Conservation (phyloP, 2,113 vertebrate genomes). For the Marmota flaviventris region DNA sequence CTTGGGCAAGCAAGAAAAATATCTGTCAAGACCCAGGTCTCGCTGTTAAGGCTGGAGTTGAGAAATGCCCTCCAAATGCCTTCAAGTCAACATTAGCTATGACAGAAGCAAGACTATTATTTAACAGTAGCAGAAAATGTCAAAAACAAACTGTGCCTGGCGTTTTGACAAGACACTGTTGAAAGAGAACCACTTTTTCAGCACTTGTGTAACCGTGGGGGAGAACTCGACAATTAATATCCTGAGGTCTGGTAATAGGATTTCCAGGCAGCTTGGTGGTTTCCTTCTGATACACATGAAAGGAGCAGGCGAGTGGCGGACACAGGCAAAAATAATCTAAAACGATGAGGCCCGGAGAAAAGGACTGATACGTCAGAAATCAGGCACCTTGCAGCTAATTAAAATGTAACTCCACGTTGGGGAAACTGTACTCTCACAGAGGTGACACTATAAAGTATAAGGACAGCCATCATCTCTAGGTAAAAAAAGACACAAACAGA, state of each 20-base stretch:
- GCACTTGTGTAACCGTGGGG: conserved; percentile 80
- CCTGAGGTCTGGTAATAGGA: conserved; percentile 69
- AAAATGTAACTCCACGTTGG: conserved; percentile 70
- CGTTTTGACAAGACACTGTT: conserved; percentile 85
- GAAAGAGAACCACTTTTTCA: conserved; percentile 84
- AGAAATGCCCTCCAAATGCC: conserved; percentile 87
- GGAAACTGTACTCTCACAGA: neutral
- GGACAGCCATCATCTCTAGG: conserved; percentile 33
- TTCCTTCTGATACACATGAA: conserved; percentile 69
- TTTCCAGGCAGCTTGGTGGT: conserved; percentile 72
- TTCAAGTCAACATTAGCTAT: conserved; percentile 89
- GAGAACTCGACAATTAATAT: conserved; percentile 85
- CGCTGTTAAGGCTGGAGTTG: conserved; percentile 83
- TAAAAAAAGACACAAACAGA: conserved; percentile 64
- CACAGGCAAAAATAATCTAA: conserved; percentile 21
- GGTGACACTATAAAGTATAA: conserved; percentile 62
- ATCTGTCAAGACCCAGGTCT: conserved; percentile 86
- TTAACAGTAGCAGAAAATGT: conserved; percentile 89
- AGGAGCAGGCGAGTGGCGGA: conserved; percentile 43
- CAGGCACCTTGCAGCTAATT: conserved; percentile 66
- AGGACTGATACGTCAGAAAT: conserved; percentile 46
- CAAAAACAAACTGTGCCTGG: conserved; percentile 88
- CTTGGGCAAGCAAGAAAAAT: conserved; percentile 85
- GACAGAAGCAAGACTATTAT: conserved; percentile 90
- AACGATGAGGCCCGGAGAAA: conserved; percentile 43